A percentile compares a stretch with the other conserved stretches of the same genome.
Evolutionary conservation across 2,797 vertebrate species (phyloP).

Genomic region (Pangasius macronema): DNA sequence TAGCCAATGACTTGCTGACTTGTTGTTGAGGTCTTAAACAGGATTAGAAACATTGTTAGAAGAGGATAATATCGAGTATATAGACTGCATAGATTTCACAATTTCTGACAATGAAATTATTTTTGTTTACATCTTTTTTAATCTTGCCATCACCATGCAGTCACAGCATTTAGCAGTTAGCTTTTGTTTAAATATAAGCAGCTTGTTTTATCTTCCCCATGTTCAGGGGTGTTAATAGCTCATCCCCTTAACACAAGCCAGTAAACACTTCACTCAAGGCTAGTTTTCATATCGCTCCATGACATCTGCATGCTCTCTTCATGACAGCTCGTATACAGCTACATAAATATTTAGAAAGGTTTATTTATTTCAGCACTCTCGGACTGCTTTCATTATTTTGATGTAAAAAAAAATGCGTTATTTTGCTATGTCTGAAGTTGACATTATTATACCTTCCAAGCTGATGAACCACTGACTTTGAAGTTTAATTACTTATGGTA

Average conservation of each 20-base stretch:
- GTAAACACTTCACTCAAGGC: background rate
- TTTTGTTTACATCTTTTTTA: background rate
- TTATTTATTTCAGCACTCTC: background rate
- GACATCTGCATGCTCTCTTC: background rate
- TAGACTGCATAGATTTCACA: background rate
- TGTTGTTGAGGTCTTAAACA: background rate
- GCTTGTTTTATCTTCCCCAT: conserved; percentile 6
- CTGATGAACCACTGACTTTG: background rate
- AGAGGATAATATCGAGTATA: background rate
- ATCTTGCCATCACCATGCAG: background rate
- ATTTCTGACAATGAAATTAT: background rate
- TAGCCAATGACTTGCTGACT: background rate
- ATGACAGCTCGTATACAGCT: background rate
- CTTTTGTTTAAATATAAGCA: background rate
- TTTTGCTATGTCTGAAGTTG: too few relatives aligned
- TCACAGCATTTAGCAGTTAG: background rate
- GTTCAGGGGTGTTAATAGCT: background rate
- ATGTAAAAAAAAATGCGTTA: background rate
- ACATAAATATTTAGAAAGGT: background rate
- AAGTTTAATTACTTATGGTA: too few relatives aligned
- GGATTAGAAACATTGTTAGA: background rate
- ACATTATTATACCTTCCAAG: background rate
- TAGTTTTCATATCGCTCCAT: background rate
- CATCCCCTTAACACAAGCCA: background rate
- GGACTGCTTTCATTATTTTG: background rate